Base-by-base conservation (phyloP, 2,113 vertebrate species). In the Vanacampus margaritifer region DNA sequence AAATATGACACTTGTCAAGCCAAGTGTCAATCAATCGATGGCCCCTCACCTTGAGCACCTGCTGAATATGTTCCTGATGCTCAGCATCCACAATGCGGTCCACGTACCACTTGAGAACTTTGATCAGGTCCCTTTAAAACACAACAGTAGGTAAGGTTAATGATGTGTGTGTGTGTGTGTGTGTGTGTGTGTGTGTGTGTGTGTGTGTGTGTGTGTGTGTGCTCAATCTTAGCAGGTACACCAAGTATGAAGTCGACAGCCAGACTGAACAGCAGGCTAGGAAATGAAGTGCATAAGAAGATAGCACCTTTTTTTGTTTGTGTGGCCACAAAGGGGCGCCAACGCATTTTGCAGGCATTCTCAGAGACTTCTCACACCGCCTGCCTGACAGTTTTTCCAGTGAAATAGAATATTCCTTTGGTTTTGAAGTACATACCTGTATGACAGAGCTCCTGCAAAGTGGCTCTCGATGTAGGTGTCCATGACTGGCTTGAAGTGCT, bases 381-480 rank as follows among this genome's bases (percentile, higher is more conserved):
- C n/a, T 51, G 28, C 28, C 11, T 13, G 24, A n/a, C 9, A 2
- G 26, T 26, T 28, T 14, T 36, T 23, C 13, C 7, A 46, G 1
- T 7, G 45, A 6, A 3, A 46, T 46, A 16, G 17, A 45, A 45
- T 4, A 16, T 16, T 16, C 5, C 12, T 17, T 9, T 24, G 24
- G 26, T 14, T 24, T 28, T 26, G 23, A 5, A 35, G 43, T 17
- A 37, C 36, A 39, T 88, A 98, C 97, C 96, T 97, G 92, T 99
- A 96, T 19, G 96, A 98, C 84, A 99, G 91, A 0, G 97, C 97
- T 75, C 97, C 97, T 2, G 96, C 95, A 85, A 99, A 99, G 83
- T 99, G 97, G 83, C 95, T 95, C 87, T 99, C 96, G 19, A 99
- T 98, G 45, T 99, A 99, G 50, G 96, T 99, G 86, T 98, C 97